A percentile compares a stretch with the other conserved stretches of the same genome.
Conservation (phyloP, 2,888 invertebrate genomes). For the Limenitis camilla region DNA sequence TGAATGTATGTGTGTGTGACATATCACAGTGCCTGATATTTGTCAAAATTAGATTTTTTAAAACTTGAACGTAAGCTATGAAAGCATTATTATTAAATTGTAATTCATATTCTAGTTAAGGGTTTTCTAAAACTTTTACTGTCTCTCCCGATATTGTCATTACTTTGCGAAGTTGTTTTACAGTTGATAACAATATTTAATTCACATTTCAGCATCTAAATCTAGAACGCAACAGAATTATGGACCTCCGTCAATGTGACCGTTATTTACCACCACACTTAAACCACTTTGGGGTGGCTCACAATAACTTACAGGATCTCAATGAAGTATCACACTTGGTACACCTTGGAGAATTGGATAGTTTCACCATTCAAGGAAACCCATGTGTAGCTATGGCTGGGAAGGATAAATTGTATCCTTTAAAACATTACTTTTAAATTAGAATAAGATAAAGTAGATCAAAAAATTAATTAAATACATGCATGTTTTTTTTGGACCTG, state of each 20-base stretch:
- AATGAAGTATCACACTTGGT: conserved; percentile 89
- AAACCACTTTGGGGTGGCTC: conserved; percentile 83
- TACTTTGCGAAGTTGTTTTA: too few relatives aligned
- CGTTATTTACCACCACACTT: conserved; percentile 85
- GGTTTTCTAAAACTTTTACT: too few relatives aligned
- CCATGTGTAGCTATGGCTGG: conserved; percentile 88
- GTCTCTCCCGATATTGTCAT: too few relatives aligned
- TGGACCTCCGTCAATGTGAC: conserved; percentile 86
- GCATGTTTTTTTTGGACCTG: too few relatives aligned
- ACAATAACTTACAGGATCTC: conserved; percentile 88
- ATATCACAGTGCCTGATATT: too few relatives aligned
- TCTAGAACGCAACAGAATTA: conserved; percentile 89
- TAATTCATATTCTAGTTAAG: too few relatives aligned
- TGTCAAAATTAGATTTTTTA: too few relatives aligned
- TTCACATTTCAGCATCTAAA: conserved; percentile 80
- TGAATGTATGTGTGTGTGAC: too few relatives aligned
- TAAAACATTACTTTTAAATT: conserved; percentile 3
- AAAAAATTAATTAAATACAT: too few relatives aligned
- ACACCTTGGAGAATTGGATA: conserved; percentile 83
- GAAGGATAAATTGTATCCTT: conserved; percentile 85
- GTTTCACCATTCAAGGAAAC: conserved; percentile 89
- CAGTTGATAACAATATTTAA: not conserved
- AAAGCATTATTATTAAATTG: too few relatives aligned
- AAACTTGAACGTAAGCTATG: too few relatives aligned
- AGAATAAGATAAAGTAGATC: too few relatives aligned